Evolutionary conservation across 2,888 invertebrate species (phyloP).

Genomic region (Rhamnusium bicolor): DNA sequence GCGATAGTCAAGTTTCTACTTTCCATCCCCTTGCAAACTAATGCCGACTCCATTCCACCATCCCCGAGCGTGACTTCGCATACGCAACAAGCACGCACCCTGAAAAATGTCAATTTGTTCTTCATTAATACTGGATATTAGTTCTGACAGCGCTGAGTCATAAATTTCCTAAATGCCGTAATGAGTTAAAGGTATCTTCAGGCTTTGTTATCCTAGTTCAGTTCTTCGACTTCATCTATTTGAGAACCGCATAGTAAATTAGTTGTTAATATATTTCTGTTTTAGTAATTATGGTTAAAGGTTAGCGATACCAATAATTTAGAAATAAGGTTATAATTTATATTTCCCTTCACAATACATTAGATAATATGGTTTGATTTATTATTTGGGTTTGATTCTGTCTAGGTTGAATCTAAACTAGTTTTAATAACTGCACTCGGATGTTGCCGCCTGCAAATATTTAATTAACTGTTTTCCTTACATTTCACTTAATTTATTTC

Average conservation of each 20-base stretch:
- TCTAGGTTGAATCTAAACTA: not conserved
- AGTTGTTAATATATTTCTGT: conserved; percentile 15
- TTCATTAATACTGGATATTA: conserved; percentile 71
- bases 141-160: conserved; percentile 64
- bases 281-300: conserved; percentile 5
- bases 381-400: not conserved
- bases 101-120: conserved; percentile 72
- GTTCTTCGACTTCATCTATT: conserved; percentile 5
- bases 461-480: no score
- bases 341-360: not conserved
- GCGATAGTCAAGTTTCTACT: conserved; percentile 55
- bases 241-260: conserved; percentile 20
- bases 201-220: conserved; percentile 32
- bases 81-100: conserved; percentile 71
- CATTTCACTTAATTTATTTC: no score
- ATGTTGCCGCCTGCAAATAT: not conserved
- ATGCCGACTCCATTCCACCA: conserved; percentile 36
- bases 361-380: not conserved
- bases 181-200: conserved; percentile 55
- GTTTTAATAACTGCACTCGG: not conserved
- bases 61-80: conserved; percentile 68
- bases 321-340: not conserved
- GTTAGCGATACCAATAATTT: not conserved
- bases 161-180: conserved; percentile 63
- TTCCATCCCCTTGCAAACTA: conserved; percentile 27